phyloP scores from a whole-genome alignment of 2,113 vertebrate genomes.

The Zosterops borbonicus region DNA sequence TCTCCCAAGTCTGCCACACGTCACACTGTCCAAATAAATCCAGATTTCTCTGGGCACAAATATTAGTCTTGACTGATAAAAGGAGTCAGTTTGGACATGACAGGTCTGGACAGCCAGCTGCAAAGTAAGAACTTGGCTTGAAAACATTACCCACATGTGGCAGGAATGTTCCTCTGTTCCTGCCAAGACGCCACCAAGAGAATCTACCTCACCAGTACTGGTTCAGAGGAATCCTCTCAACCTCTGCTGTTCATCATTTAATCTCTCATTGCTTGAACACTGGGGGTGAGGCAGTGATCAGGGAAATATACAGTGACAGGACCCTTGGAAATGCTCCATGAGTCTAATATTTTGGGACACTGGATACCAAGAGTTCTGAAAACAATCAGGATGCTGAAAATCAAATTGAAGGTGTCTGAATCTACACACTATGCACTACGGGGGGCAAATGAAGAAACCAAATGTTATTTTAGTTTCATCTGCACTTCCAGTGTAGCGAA shows the following conservation, averaged over 20 bases:
- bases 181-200: conserved; percentile 15
- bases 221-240: neutral
- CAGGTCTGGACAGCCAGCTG: neutral
- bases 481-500: neutral
- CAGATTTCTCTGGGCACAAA: neutral
- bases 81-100: neutral
- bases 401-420: neutral
- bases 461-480: neutral
- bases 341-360: neutral
- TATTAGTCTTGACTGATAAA: neutral
- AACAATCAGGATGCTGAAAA: neutral
- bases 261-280: neutral
- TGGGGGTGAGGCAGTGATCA: accelerated
- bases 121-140: neutral
- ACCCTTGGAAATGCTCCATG: neutral
- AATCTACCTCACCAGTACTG: neutral
- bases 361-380: neutral
- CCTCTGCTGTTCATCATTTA: neutral
- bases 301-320: neutral
- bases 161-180: neutral
- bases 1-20: neutral
- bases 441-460: neutral
- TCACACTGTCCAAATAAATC: neutral
- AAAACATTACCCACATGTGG: neutral
- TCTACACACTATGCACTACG: neutral